phyloP scores from a whole-genome alignment of 2,113 vertebrate genomes.

The Hiodon alosoides region DNA sequence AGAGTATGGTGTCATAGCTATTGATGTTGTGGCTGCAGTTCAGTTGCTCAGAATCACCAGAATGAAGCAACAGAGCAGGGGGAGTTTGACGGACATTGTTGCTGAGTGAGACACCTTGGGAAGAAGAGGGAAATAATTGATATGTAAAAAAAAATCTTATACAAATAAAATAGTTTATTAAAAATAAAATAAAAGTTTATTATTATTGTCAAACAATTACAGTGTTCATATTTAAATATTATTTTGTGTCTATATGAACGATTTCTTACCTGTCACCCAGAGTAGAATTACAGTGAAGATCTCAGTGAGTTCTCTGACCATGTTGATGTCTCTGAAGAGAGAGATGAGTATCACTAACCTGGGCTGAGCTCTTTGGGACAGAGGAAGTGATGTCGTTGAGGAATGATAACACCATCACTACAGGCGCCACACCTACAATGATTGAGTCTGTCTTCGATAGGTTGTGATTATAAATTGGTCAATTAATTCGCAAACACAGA shows the following conservation, averaged over 20 bases:
- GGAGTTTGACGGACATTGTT: slow-evolving; percentile 25
- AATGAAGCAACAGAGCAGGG: slow-evolving; percentile 1
- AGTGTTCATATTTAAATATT: too few relatives aligned
- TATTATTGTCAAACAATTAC: not conserved
- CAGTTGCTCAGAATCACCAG: slow-evolving; percentile 19
- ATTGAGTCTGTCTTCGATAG: too few relatives aligned
- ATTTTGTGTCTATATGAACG: not conserved
- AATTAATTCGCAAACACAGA: too few relatives aligned
- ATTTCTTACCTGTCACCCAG: slow-evolving; percentile 6
- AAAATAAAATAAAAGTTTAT: not conserved
- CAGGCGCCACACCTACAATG: too few relatives aligned
- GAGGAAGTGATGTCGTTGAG: slow-evolving; percentile 6
- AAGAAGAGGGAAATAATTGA: not conserved
- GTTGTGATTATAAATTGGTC: too few relatives aligned
- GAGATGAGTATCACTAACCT: not conserved
- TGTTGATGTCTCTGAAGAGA: not conserved
- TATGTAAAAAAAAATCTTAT: not conserved
- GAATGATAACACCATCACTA: not conserved
- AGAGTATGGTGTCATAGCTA: slow-evolving; percentile 22
- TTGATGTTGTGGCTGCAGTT: slow-evolving; percentile 26
- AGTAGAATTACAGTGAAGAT: not conserved
- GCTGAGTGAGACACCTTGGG: slow-evolving; percentile 6
- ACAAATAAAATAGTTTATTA: not conserved
- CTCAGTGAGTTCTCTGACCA: not conserved
- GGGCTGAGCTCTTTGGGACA: not conserved